phyloP scores from a whole-genome alignment of 2,888 invertebrate genomes.

The Hirtodrosophila confusa region DNA sequence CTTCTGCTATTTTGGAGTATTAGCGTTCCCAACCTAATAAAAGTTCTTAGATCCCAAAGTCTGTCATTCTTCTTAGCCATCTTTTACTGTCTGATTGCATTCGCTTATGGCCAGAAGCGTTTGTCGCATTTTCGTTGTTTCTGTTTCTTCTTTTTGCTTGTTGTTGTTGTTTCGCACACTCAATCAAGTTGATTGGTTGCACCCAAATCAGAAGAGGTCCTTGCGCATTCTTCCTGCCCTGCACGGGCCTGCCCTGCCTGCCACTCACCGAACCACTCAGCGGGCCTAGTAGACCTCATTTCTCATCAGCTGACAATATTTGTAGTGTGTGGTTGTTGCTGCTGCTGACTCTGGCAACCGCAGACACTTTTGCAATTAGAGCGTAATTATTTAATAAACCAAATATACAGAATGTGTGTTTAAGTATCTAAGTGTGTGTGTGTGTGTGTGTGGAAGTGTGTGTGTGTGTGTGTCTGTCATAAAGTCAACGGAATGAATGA shows the following conservation, averaged over 20 bases:
- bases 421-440: slow-evolving; percentile 2
- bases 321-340: slow-evolving; percentile 21
- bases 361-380: slow-evolving; percentile 79
- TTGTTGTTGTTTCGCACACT: slow-evolving; percentile 37
- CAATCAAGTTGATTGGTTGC: slow-evolving; percentile 71
- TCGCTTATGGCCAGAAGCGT: slow-evolving; percentile 13
- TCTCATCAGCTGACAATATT: slow-evolving; percentile 53
- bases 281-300: slow-evolving; percentile 42
- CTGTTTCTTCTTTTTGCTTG: slow-evolving; percentile 7
- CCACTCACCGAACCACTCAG: slow-evolving; percentile 37
- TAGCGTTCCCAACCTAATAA: too few relatives aligned
- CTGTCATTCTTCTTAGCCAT: slow-evolving; percentile 3
- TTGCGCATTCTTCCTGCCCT: slow-evolving; percentile 2
- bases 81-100: slow-evolving; percentile 33
- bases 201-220: slow-evolving; percentile 32
- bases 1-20: too few relatives aligned
- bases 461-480: slow-evolving; percentile 25
- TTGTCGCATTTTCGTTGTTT: neutral
- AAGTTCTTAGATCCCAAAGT: too few relatives aligned
- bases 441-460: slow-evolving; percentile 19
- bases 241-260: too few relatives aligned
- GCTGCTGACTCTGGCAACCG: slow-evolving; percentile 45
- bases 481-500: slow-evolving; percentile 55
- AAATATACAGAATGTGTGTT: slow-evolving; percentile 49
- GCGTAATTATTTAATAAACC: slow-evolving; percentile 79